A percentile compares a stretch with the other conserved stretches of the same genome.
These are phyloP conservation scores for Lasioglossum morio DNA, from an alignment of 2,888 invertebrate species.

Conservation along the genomic window DNA sequence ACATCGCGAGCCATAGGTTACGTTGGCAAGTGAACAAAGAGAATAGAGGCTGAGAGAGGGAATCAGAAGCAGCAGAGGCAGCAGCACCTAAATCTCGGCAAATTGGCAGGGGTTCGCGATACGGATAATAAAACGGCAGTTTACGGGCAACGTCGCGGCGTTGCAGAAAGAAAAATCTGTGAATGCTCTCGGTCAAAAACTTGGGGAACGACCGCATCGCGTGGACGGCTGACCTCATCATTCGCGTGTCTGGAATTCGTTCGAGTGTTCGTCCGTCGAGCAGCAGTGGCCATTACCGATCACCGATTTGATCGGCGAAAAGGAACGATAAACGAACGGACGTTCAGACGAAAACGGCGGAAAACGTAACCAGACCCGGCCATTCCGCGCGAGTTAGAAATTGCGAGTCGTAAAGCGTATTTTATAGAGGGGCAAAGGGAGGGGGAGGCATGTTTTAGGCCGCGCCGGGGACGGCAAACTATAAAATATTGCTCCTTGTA, in stretches of 20 bases:
- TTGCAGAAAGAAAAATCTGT: conserved; percentile 9
- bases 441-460: conserved; percentile 61
- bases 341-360: background rate
- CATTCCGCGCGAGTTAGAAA: conserved; percentile 78
- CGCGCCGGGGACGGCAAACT: conserved; percentile 70
- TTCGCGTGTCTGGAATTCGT: conserved; percentile 5
- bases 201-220: background rate
- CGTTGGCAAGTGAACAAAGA: background rate
- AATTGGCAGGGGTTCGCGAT: conserved; percentile 15
- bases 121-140: conserved; percentile 41
- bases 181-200: conserved; percentile 23
- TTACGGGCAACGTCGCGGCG: conserved; percentile 4
- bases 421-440: conserved; percentile 69
- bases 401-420: conserved; percentile 79
- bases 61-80: background rate
- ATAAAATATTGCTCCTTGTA: conserved; percentile 79
- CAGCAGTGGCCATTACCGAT: conserved; percentile 6
- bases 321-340: conserved; percentile 12
- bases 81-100: conserved; percentile 28
- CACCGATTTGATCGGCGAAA: background rate
- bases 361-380: background rate
- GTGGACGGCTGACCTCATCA: background rate
- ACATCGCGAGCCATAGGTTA: background rate
- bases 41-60: background rate
- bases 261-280: background rate